Percentiles rank a stretch among this genome's conserved stretches.
These are phyloP conservation scores for Engraulis encrasicolus DNA, from an alignment of 2,113 vertebrate species.

Conservation along the genomic window DNA sequence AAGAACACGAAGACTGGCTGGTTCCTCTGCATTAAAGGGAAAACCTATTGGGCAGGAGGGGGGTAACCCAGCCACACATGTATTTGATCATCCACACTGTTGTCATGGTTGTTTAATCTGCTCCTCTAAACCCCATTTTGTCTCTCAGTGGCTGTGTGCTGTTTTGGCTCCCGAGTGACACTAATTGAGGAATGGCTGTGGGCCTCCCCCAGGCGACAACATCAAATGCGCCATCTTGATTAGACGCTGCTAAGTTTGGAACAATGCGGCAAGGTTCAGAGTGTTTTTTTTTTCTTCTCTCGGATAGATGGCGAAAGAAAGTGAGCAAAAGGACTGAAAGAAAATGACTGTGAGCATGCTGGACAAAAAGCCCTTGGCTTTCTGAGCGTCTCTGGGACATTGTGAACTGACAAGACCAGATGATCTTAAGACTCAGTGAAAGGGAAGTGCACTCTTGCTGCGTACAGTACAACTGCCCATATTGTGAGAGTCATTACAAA, in stretches of 20 bases:
- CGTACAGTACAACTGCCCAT: not conserved
- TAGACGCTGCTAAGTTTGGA: slow-evolving; percentile 38
- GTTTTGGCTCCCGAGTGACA: slow-evolving; percentile 34
- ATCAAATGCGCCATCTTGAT: slow-evolving; percentile 44
- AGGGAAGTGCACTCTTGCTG: not conserved
- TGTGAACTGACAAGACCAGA: not conserved
- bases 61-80: slow-evolving; percentile 2
- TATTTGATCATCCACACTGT: slow-evolving; percentile 40
- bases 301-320: not conserved
- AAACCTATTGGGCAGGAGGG: not conserved
- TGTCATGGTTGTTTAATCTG: slow-evolving; percentile 28
- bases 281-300: too few species aligned
- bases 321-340: not conserved
- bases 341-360: not conserved
- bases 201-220: slow-evolving; percentile 40
- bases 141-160: slow-evolving; percentile 31
- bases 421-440: not conserved
- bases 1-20: not conserved
- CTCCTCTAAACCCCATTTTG: slow-evolving; percentile 42
- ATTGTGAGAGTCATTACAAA: not conserved
- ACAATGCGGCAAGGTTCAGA: not conserved
- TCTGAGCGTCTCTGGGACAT: not conserved
- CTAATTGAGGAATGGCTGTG: slow-evolving; percentile 47
- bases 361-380: slow-evolving; percentile 4
- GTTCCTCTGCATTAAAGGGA: not conserved